These are phyloP conservation scores for Aricia agestis DNA, from an alignment of 1,140 invertebrate species.

Conservation along the genomic window DNA sequence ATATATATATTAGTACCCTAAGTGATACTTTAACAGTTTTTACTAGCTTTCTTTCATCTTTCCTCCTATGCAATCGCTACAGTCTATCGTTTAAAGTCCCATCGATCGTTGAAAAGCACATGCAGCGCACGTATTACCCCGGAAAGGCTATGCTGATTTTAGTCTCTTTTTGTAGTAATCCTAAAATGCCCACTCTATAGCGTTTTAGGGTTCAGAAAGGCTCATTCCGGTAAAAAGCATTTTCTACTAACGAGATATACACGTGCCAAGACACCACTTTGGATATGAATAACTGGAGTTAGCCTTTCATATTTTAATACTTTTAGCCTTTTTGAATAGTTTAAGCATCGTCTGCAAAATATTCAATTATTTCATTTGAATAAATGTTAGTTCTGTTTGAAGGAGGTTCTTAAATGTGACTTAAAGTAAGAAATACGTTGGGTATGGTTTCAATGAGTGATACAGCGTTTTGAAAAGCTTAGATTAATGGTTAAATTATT, in stretches of 20 bases:
- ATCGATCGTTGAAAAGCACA: constrained; percentile 33
- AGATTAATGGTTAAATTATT: too few species aligned
- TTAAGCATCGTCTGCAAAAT: neutral
- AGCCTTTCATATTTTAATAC: constrained; percentile 2
- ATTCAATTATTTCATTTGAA: neutral
- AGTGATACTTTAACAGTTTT: too few species aligned
- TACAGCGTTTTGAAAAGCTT: too few species aligned
- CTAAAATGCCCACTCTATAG: constrained; percentile 17
- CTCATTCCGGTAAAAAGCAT: constrained; percentile 13
- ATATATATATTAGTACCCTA: too few species aligned
- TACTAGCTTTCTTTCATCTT: too few species aligned
- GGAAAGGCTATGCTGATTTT: constrained; percentile 57
- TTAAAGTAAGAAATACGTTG: neutral
- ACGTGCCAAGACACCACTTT: constrained; percentile 14
- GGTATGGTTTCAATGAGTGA: too few species aligned
- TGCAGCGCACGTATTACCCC: constrained; percentile 54
- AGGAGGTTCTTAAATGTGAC: neutral
- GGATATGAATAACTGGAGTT: constrained; percentile 5
- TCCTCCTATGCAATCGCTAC: neutral
- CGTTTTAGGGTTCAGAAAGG: constrained; percentile 13
- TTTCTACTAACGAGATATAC: constrained; percentile 4
- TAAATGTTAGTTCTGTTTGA: neutral
- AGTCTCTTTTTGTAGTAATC: constrained; percentile 38
- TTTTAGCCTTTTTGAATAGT: neutral
- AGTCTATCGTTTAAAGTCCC: constrained; percentile 12